These are phyloP conservation scores for Lottia gigantea DNA, from an alignment of 2,888 invertebrate genomes.

Conservation along the genomic window DNA sequence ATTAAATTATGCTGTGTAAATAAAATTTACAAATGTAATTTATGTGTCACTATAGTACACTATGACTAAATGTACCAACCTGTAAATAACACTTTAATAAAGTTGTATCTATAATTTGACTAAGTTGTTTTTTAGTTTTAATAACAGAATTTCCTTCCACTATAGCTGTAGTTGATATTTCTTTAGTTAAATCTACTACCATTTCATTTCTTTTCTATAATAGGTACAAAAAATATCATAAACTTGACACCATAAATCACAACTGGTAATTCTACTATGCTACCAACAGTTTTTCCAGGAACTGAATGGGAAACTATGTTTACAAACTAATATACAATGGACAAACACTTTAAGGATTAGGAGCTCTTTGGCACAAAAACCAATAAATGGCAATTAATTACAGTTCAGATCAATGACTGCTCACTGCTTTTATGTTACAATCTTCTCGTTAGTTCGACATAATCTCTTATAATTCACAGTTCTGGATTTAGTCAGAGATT, in stretches of 20 bases:
- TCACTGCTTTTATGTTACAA: no score
- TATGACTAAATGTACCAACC: slow-evolving; percentile 71
- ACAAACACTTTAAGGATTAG: neutral
- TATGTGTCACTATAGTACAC: no score
- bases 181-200: slow-evolving; percentile 55
- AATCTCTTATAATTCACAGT: no score
- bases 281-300: neutral
- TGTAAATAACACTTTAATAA: slow-evolving; percentile 95
- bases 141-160: slow-evolving; percentile 68
- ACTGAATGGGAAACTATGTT: no score
- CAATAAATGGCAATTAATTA: no score
- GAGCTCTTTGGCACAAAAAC: neutral
- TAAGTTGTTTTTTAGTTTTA: slow-evolving; percentile 75
- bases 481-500: no score
- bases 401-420: no score
- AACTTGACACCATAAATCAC: neutral
- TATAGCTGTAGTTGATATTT: slow-evolving; percentile 62
- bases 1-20: no score
- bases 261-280: neutral
- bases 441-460: no score
- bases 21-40: no score
- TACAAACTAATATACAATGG: neutral
- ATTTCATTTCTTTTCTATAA: slow-evolving; percentile 66
- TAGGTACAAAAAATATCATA: slow-evolving; percentile 18
- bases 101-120: slow-evolving; percentile 97